Base-by-base conservation (phyloP, 1,140 invertebrate genomes). In the Drosophila rhopaloa region DNA sequence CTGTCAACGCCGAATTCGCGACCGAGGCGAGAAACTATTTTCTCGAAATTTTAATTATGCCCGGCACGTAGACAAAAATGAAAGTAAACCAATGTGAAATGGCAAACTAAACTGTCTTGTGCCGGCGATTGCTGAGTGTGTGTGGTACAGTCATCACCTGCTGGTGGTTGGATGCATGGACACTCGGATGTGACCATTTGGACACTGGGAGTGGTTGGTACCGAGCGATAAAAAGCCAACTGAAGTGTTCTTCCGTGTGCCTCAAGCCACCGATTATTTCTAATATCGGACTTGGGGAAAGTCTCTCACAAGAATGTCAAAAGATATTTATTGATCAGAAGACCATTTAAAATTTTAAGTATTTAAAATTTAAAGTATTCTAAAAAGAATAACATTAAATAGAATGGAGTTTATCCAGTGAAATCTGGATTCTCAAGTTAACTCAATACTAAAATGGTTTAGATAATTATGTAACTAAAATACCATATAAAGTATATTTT, bases 1-100 rank as follows among this genome's bases (percentile, higher is more conserved):
- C n/a, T 55, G 71, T 57, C 54, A 65, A 47, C 75, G 37, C 29
- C 63, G 43, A 72, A 76, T 76, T 80, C 60, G 81, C 81, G 61
- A 84, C 55, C 58, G 53, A 58, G 53, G 63, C 76, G 77, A 84
- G 81, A 84, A 84, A 84, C 81, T 80, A 84, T 84, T 84, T 76
- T 70, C 67, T 71, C 66, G 43, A 81, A 84, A 84, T 79, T 82
- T 88, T 82, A 79, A 88, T 82, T 85, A 85, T 85, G 82, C 82
- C 68, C 60, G 51, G 79, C 82, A 85, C 82, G 82, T 85, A 85
- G 79, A 65, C 82, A 85, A 88, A 85, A 85, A 85, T 86, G 82
- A 85, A 85, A 85, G 82, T 85, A 82, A 88, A 72, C 83, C 79
- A 79, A 82, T 82, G 83, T 85, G 83, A 86, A 82, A 85, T 77